Base-by-base conservation (phyloP, 2,888 invertebrate genomes). In the Oxytorus armatus region DNA sequence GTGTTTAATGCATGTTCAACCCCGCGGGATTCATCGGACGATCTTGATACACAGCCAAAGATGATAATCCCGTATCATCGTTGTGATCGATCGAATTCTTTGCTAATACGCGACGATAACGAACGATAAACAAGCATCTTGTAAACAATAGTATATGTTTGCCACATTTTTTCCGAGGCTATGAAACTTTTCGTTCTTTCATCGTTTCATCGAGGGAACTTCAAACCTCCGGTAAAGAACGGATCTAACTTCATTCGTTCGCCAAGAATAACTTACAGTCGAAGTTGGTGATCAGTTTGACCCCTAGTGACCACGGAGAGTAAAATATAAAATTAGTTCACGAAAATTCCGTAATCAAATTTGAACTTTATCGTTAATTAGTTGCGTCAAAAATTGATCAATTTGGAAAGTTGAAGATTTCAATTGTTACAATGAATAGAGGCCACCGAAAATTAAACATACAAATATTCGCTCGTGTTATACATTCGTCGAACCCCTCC, bases 11-110 rank as follows among this genome's bases (percentile, higher is more conserved):
- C 18, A 39, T 39, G 10, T 63, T 69, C 72, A 65, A 18, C 49
- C 63, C 69, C 5, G n/a, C n/a, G 21, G 39, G 49, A 75, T 70
- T 61, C 29, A 51, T 55, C 57, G 39, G 55, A 14, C 65, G 69
- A 79, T 65, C 74, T 61, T 42, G 75, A 76, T 79, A 79, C 36
- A 79, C 36, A 36, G 53, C 23, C 39, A 55, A 39, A 25, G 49
- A 39, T n/a, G 74, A 49, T 79, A 79, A 79, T 79, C 75, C 76
- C 21, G n/a, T 70, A 53, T 44, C 66, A n/a, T 47, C 70, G 70
- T 23, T 14, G 8, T 39, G 66, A 75, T 79, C 65, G 66, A 79
- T 72, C 33, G 70, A 75, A 72, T 76, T 79, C 70, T 53, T 66
- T 47, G 47, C 76, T 76, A 70, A 72, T 66, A 53, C 66, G 11